Evolutionary conservation across 2,113 vertebrate genomes (phyloP).

Genomic region (Oreochromis niloticus): DNA sequence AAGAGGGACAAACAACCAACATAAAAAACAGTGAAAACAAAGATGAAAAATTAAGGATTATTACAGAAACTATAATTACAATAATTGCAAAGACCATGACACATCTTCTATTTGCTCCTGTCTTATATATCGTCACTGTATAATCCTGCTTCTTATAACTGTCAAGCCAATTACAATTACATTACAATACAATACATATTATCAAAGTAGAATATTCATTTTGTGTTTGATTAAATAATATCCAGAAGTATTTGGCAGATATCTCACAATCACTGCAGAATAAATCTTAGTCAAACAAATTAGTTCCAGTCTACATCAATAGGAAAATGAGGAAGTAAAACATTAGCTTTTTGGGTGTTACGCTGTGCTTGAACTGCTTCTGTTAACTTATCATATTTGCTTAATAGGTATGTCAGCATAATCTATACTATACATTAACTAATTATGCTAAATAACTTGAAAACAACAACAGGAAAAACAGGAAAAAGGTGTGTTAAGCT

Average conservation of each 20-base stretch:
- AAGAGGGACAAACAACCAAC: not conserved
- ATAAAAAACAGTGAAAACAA: not conserved
- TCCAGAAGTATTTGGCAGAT: not conserved
- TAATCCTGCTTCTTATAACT: not conserved
- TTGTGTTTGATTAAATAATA: not conserved
- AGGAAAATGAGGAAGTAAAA: not conserved
- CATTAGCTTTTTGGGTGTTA: not conserved
- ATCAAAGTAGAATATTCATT: not conserved
- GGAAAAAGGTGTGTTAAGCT: not conserved
- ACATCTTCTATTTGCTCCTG: not conserved
- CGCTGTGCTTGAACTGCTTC: not conserved
- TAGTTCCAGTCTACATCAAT: not conserved
- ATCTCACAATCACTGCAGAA: not conserved
- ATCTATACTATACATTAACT: not conserved
- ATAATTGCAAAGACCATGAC: not conserved
- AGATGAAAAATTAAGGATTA: not conserved
- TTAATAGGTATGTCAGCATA: not conserved
- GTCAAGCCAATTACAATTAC: not conserved
- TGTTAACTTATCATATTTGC: not conserved
- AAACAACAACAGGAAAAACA: not conserved
- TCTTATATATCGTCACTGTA: fast-evolving
- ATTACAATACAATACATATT: not conserved
- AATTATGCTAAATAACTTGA: not conserved
- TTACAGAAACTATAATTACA: not conserved
- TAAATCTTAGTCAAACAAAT: not conserved